Percentiles rank a stretch among this genome's conserved stretches.
These are phyloP conservation scores for Solenodon paradoxus DNA, from an alignment of 2,113 vertebrate genomes.

Conservation along the genomic window DNA sequence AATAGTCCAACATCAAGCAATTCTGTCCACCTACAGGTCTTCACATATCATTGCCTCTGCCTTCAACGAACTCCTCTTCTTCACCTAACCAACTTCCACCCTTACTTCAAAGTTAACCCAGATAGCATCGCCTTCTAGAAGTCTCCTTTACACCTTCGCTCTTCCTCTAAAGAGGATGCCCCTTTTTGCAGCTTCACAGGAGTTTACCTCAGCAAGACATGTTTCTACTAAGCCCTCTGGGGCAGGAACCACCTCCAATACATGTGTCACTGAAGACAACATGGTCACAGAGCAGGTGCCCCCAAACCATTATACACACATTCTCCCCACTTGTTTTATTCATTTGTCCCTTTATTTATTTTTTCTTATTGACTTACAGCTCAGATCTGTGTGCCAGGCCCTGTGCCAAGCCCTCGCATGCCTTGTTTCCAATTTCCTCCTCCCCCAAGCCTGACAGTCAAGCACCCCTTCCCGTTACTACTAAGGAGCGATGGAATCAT, in stretches of 20 bases:
- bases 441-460: neutral
- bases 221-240: neutral
- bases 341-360: neutral
- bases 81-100: neutral
- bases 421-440: neutral
- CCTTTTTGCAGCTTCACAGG: neutral
- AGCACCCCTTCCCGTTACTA: neutral
- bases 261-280: neutral
- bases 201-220: rapidly evolving
- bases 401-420: neutral
- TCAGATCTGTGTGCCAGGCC: neutral
- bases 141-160: neutral
- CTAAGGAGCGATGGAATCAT: neutral
- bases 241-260: neutral
- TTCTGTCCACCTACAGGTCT: neutral
- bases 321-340: too few species aligned
- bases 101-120: neutral
- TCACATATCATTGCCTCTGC: neutral
- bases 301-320: neutral
- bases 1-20: neutral
- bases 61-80: neutral
- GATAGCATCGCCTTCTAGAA: neutral
- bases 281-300: neutral
- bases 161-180: neutral
- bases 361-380: neutral